A percentile compares a stretch with the other conserved stretches of the same genome.
Evolutionary conservation across 2,113 vertebrate genomes (phyloP).

Genomic region (Gnathonemus longibarbis): DNA sequence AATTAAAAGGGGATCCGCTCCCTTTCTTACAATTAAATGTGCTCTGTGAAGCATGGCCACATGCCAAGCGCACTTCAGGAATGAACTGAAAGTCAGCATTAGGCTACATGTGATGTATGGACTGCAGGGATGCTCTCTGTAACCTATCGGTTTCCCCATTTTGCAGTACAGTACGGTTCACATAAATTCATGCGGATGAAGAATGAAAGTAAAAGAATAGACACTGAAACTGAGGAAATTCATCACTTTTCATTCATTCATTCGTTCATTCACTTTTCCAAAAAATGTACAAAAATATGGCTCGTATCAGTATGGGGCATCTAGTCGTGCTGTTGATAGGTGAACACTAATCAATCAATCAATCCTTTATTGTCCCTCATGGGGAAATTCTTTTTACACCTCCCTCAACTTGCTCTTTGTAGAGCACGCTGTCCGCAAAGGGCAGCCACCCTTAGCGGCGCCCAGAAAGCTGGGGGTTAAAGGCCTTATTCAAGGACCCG

Average conservation of each 20-base stretch:
- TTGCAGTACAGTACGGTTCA: background rate
- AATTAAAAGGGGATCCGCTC: slow-evolving; percentile 5
- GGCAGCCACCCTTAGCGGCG: too few species aligned
- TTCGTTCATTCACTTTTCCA: background rate
- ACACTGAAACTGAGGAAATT: background rate
- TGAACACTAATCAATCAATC: background rate
- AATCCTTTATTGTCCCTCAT: too few species aligned
- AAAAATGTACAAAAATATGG: background rate
- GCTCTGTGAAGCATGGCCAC: background rate
- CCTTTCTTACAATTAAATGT: slow-evolving; percentile 8
- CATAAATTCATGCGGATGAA: background rate
- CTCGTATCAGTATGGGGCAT: background rate
- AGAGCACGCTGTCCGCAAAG: too few species aligned
- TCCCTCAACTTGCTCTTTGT: too few species aligned
- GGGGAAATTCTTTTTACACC: too few species aligned
- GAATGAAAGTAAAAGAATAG: background rate
- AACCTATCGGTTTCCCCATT: background rate
- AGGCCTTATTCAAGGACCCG: too few species aligned
- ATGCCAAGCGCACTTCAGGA: background rate
- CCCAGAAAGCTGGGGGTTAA: too few species aligned
- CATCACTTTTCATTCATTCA: background rate
- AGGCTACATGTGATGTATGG: background rate
- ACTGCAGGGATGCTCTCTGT: background rate
- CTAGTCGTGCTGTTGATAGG: background rate
- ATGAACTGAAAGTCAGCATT: background rate